These are phyloP conservation scores for Thripadectes ignobilis DNA, from an alignment of 2,797 vertebrate genomes.

Conservation along the genomic window DNA sequence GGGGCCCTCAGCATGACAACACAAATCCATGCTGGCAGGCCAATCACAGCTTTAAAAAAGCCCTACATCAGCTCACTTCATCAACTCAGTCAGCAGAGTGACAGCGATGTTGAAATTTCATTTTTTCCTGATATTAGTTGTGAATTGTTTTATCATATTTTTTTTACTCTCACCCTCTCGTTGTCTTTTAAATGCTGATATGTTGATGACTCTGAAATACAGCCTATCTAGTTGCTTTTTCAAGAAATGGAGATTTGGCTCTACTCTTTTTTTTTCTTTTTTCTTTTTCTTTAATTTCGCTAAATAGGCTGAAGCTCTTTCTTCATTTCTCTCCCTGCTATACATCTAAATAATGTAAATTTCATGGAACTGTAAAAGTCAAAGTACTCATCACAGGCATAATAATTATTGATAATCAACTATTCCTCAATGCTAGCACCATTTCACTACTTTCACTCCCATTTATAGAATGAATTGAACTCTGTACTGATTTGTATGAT, in stretches of 20 bases:
- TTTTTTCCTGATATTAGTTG: slow-evolving; percentile 57
- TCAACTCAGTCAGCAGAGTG: slow-evolving; percentile 56
- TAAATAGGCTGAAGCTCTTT: neutral
- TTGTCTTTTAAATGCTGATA: slow-evolving; percentile 51
- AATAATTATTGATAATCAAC: slow-evolving; percentile 45
- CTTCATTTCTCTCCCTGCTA: neutral
- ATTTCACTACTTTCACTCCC: slow-evolving; percentile 1
- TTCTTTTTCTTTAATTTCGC: neutral
- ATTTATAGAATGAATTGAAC: neutral
- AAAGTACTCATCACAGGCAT: slow-evolving; percentile 8
- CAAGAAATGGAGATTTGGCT: neutral
- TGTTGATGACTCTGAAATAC: slow-evolving; percentile 41
- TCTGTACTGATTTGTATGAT: neutral
- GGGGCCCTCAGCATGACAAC: slow-evolving; percentile 69
- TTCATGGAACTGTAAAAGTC: slow-evolving; percentile 4
- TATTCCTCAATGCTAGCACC: neutral
- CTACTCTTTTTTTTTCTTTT: neutral
- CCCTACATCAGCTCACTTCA: slow-evolving; percentile 25
- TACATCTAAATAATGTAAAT: slow-evolving; percentile 28
- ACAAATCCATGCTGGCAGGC: slow-evolving; percentile 72
- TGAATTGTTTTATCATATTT: slow-evolving; percentile 69
- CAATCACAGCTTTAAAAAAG: slow-evolving; percentile 70
- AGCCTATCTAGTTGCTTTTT: neutral
- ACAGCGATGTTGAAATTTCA: slow-evolving; percentile 58
- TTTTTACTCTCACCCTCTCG: slow-evolving; percentile 11